Percentiles rank a stretch among this genome's conserved stretches.
Evolutionary conservation across 1,140 invertebrate genomes (phyloP).

Genomic region (Dreissena rostriformis): DNA sequence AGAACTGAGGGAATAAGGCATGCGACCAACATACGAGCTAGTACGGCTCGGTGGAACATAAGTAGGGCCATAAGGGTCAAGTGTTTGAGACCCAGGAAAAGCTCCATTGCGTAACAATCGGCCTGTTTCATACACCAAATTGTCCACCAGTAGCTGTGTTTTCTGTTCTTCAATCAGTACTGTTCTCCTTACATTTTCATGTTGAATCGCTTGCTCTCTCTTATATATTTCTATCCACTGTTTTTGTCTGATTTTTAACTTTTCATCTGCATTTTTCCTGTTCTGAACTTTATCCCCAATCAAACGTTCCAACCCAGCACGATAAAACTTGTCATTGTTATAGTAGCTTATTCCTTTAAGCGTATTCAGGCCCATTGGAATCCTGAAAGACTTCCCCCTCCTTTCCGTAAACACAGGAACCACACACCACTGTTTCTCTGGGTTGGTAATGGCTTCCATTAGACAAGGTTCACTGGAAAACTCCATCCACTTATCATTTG

Average conservation of each 20-base stretch:
- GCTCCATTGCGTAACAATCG: background rate
- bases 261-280: background rate
- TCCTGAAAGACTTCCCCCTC: conserved; percentile 61
- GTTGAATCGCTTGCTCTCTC: background rate
- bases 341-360: conserved; percentile 67
- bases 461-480: conserved; percentile 67
- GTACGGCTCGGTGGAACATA: background rate
- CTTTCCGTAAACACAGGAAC: conserved; percentile 66
- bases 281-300: background rate
- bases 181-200: background rate
- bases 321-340: conserved; percentile 54
- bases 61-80: background rate
- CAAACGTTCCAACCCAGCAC: background rate
- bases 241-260: background rate
- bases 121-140: background rate
- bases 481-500: conserved; percentile 62
- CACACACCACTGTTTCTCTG: conserved; percentile 67
- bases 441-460: conserved; percentile 69
- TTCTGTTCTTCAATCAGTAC: background rate
- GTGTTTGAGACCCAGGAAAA: too few species aligned
- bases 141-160: background rate
- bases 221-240: background rate
- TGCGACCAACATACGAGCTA: background rate
- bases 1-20: background rate
- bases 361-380: conserved; percentile 68